phyloP scores from a whole-genome alignment of 1,140 invertebrate species.

The Tetramorium alpestre region DNA sequence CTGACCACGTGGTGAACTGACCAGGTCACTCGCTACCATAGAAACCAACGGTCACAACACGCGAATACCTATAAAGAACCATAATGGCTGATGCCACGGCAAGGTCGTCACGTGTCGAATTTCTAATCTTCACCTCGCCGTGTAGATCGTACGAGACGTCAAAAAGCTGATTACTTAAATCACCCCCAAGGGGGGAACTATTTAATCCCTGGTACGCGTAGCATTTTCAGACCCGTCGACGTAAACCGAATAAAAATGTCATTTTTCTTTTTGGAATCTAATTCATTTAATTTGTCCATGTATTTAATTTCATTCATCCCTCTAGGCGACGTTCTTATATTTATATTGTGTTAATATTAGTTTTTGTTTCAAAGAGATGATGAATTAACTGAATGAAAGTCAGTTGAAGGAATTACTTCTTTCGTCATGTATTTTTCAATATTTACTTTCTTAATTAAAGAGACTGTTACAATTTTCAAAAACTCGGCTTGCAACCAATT shows the following conservation, averaged over 20 bases:
- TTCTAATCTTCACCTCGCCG: slow-evolving; percentile 45
- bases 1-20: slow-evolving; percentile 84
- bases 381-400: neutral
- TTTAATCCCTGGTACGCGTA: neutral
- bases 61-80: slow-evolving; percentile 68
- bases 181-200: neutral
- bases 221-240: neutral
- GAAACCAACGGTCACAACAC: slow-evolving; percentile 83
- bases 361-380: neutral
- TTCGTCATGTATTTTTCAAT: neutral
- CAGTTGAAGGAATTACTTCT: neutral
- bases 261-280: neutral
- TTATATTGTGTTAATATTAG: neutral
- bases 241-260: neutral
- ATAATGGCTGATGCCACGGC: slow-evolving; percentile 75
- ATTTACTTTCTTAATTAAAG: neutral
- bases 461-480: neutral
- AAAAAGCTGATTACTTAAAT: slow-evolving; percentile 21
- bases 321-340: neutral
- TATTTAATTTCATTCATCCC: neutral
- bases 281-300: neutral
- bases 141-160: neutral
- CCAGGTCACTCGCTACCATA: slow-evolving; percentile 84
- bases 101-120: slow-evolving; percentile 77
- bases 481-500: neutral